Evolutionary conservation across 2,797 vertebrate species (phyloP), one percentile per base, ranked within the genome.

Genomic region (Thripadectes ignobilis): DNA sequence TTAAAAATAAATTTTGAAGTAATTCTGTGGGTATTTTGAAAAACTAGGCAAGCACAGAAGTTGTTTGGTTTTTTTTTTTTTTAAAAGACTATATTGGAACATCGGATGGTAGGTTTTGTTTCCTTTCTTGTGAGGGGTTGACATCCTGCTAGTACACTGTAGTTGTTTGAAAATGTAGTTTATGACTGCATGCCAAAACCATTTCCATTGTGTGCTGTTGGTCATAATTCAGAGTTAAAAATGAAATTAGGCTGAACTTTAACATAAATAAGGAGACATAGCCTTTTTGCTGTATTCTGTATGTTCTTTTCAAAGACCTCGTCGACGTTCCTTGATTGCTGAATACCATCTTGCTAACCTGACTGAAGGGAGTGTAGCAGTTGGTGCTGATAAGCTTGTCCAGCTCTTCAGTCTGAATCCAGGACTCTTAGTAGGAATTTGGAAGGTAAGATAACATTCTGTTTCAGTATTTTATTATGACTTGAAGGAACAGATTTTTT

Each of bases 371-470:
- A 46, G 90, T 14, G 92, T 91, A 67, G 52, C 96, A 84, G 71
- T 98, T 55, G 98, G 98, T 61, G 97, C 97, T 27, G 98, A 99
- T 96, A 95, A 68, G 20, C 87, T 99, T 74, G 92, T 99, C 52
- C 97, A 98, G 57, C 92, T 99, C 85, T 97, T 98, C 86, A 95
- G 95, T 77, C 75, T 99, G 34, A 87, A 98, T 65, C 98, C 98
- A 14, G 98, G 98, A 38, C 75, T 99, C 15, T 71, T 98, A 84
- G 16, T 99, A 32, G 99, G 99, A 41, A 68, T 99, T 66, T 99
- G 99, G 99, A 98, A 98, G 98, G 99, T 99, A 98, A 97, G 97
- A 48, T 34, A 72, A n/a, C 8, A 43, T 65, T 89, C 71, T 62
- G 22, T 20, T 78, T 63, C 38, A 46, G 3, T 80, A 49, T 39